Evolutionary conservation across 2,888 invertebrate genomes (phyloP).

Genomic region (Papilio demoleus): DNA sequence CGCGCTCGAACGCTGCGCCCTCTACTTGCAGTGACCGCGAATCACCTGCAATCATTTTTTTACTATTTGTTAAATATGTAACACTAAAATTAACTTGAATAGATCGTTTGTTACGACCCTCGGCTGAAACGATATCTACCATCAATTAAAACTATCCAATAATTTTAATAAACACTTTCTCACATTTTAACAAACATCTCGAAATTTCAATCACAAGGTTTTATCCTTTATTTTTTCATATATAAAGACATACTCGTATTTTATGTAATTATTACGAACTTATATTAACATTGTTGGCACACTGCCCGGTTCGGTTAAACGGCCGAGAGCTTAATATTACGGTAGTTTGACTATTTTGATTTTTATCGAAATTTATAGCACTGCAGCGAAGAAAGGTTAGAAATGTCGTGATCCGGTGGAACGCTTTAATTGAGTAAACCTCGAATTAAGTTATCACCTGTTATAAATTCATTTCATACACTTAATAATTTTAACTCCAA

Average conservation of each 20-base stretch:
- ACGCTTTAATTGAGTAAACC: conserved; percentile 33
- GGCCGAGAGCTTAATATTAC: conserved; percentile 20
- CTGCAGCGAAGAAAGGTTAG: conserved; percentile 44
- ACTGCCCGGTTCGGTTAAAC: conserved; percentile 13
- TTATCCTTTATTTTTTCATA: too few species aligned
- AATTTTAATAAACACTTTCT: too few species aligned
- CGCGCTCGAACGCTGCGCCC: conserved; percentile 86
- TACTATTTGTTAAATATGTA: background rate
- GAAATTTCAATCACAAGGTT: too few species aligned
- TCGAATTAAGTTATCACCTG: conserved; percentile 25
- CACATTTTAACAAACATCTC: too few species aligned
- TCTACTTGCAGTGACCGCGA: conserved; percentile 89
- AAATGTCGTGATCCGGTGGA: conserved; percentile 31
- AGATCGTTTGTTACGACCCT: background rate
- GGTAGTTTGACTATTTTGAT: conserved; percentile 47
- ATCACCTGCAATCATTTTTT: conserved; percentile 81
- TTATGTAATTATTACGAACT: conserved; percentile 21
- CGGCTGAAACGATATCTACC: background rate
- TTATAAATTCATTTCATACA: conserved; percentile 35
- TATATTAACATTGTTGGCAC: conserved; percentile 42
- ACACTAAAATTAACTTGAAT: background rate
- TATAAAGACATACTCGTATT: too few species aligned
- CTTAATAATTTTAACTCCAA: too few species aligned
- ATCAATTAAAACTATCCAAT: too few species aligned
- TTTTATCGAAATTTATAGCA: conserved; percentile 62